Conservation (phyloP, 2,113 vertebrate species). For the Haliaeetus leucogaster region DNA sequence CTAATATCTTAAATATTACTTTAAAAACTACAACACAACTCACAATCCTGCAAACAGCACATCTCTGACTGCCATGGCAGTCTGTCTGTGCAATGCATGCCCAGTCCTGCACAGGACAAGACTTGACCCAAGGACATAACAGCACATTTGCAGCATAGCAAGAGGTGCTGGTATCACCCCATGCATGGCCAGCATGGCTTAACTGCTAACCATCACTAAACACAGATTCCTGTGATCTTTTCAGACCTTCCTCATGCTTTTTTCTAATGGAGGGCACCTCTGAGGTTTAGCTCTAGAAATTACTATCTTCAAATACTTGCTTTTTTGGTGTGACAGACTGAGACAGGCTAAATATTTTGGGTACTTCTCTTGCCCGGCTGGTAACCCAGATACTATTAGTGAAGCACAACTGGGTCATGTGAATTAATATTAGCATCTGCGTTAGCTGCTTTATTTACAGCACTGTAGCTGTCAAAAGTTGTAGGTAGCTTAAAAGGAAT, state of each 20-base stretch:
- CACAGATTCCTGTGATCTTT: not conserved
- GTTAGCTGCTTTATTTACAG: slow-evolving; percentile 61
- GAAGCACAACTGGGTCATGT: slow-evolving; percentile 41
- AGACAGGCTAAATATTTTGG: slow-evolving; percentile 29
- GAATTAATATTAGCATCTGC: slow-evolving; percentile 54
- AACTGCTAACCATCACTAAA: not conserved
- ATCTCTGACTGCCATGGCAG: not conserved
- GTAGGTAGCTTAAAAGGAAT: slow-evolving; percentile 13
- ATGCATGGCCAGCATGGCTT: not conserved
- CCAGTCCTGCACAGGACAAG: not conserved
- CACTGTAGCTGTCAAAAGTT: slow-evolving; percentile 41
- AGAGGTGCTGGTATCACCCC: not conserved
- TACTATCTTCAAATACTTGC: not conserved
- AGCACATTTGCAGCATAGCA: not conserved
- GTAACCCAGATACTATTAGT: slow-evolving; percentile 54
- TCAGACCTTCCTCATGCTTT: not conserved
- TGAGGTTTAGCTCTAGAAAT: not conserved
- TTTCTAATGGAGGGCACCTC: not conserved
- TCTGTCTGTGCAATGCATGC: not conserved
- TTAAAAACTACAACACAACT: not conserved
- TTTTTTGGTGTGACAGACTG: not conserved
- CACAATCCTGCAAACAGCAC: not conserved
- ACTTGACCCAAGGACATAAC: not conserved
- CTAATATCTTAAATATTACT: not conserved
- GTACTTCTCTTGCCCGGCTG: slow-evolving; percentile 19